phyloP scores from a whole-genome alignment of 2,113 vertebrate species.

The Zapus hudsonius region DNA sequence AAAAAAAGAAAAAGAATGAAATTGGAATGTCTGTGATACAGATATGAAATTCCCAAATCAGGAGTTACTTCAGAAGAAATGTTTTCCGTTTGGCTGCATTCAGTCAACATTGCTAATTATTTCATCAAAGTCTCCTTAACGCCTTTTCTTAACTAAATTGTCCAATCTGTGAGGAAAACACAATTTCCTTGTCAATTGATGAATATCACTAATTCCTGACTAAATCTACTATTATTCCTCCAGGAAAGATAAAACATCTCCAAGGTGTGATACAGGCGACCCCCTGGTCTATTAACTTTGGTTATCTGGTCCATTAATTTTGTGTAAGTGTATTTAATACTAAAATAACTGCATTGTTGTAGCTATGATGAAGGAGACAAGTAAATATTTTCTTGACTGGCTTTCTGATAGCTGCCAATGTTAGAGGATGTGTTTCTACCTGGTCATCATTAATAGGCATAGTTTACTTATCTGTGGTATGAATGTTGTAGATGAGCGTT shows the following conservation, averaged over 20 bases:
- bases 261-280: conserved; percentile 41
- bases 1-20: not conserved
- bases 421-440: not conserved
- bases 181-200: conserved; percentile 1
- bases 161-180: conserved; percentile 6
- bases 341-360: conserved; percentile 34
- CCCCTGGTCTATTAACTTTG: conserved; percentile 21
- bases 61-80: conserved; percentile 29
- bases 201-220: conserved; percentile 4
- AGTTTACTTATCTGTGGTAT: conserved; percentile 36
- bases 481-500: conserved; percentile 38
- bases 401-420: not conserved
- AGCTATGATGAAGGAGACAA: not conserved
- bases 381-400: conserved; percentile 45
- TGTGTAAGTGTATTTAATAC: conserved; percentile 44
- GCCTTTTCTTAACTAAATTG: not conserved
- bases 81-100: conserved; percentile 5
- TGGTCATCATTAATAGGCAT: conserved; percentile 40
- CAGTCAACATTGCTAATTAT: not conserved
- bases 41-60: not conserved
- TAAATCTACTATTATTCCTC: not conserved
- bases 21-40: not conserved
- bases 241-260: not conserved
- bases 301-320: too few relatives aligned
- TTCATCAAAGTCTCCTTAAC: not conserved